These are phyloP conservation scores for Anagrus nilaparvatae DNA, from an alignment of 1,140 invertebrate species.

Conservation along the genomic window DNA sequence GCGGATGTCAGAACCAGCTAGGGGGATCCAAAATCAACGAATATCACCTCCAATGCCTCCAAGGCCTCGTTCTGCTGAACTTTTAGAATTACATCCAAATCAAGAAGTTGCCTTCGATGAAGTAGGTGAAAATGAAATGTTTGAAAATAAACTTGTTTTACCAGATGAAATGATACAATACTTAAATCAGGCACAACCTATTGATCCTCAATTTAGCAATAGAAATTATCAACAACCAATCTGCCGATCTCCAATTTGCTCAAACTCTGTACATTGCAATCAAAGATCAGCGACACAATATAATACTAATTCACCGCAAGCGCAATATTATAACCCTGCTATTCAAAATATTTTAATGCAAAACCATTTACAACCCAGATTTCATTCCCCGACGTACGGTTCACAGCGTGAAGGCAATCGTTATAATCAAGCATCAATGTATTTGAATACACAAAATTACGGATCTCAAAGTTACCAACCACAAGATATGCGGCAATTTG, in stretches of 20 bases:
- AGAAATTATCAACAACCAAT: constrained; percentile 34
- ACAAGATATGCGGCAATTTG: constrained; percentile 33
- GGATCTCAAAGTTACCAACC: constrained; percentile 23
- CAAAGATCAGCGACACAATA: constrained; percentile 35
- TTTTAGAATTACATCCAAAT: constrained; percentile 67
- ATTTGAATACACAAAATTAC: constrained; percentile 30
- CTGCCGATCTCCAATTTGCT: constrained; percentile 39
- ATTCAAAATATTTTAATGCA: constrained; percentile 26
- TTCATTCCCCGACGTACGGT: constrained; percentile 29
- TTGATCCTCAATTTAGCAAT: constrained; percentile 27
- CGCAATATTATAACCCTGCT: constrained; percentile 15
- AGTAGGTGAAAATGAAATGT: constrained; percentile 77
- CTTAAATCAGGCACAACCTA: constrained; percentile 62
- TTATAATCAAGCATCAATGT: constrained; percentile 22
- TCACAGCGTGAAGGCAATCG: constrained; percentile 32
- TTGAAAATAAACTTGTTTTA: constrained; percentile 81
- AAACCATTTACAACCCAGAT: constrained; percentile 22
- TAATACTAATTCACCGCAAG: constrained; percentile 36
- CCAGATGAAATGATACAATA: constrained; percentile 94
- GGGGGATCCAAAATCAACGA: constrained; percentile 43
- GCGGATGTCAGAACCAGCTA: constrained; percentile 58
- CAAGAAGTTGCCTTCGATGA: constrained; percentile 72
- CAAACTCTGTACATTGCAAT: constrained; percentile 36
- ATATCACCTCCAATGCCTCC: constrained; percentile 48
- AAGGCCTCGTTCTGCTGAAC: constrained; percentile 45